These are phyloP conservation scores for Microtus pennsylvanicus DNA, from an alignment of 2,113 vertebrate genomes.

Conservation along the genomic window DNA sequence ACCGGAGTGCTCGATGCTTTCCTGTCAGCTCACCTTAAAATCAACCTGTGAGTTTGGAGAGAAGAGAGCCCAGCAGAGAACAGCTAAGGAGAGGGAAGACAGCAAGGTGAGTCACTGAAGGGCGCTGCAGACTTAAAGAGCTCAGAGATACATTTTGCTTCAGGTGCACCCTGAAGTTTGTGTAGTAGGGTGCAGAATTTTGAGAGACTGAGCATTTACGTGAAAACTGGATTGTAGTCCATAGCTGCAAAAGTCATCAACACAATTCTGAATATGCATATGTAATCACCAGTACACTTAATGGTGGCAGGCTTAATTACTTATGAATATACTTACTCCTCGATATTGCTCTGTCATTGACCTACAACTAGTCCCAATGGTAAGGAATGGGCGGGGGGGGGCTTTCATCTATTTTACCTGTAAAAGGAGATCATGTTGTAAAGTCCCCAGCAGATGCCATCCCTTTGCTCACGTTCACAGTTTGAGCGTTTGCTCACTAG, in stretches of 20 bases:
- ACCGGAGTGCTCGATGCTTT: constrained; percentile 85
- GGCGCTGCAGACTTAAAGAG: constrained; percentile 57
- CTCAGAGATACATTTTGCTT: constrained; percentile 65
- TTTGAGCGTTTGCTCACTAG: neutral
- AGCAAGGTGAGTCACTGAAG: constrained; percentile 94
- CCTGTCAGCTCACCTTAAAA: constrained; percentile 93
- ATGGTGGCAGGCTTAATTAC: neutral
- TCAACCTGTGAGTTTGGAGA: constrained; percentile 90
- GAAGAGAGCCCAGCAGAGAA: constrained; percentile 85
- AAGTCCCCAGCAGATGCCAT: neutral
- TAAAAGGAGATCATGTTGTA: neutral
- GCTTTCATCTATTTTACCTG: neutral
- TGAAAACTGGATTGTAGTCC: neutral
- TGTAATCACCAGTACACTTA: neutral
- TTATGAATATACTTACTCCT: neutral
- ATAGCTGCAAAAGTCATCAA: constrained; percentile 4
- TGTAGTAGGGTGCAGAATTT: neutral
- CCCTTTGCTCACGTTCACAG: neutral
- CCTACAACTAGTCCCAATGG: neutral
- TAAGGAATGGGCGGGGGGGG: neutral
- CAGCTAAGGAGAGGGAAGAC: constrained; percentile 91
- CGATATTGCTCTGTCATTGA: neutral
- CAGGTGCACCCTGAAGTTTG: neutral
- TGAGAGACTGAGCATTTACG: neutral
- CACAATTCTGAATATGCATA: constrained; percentile 5